phyloP scores from a whole-genome alignment of 2,797 vertebrate genomes.

The Macropodus opercularis region DNA sequence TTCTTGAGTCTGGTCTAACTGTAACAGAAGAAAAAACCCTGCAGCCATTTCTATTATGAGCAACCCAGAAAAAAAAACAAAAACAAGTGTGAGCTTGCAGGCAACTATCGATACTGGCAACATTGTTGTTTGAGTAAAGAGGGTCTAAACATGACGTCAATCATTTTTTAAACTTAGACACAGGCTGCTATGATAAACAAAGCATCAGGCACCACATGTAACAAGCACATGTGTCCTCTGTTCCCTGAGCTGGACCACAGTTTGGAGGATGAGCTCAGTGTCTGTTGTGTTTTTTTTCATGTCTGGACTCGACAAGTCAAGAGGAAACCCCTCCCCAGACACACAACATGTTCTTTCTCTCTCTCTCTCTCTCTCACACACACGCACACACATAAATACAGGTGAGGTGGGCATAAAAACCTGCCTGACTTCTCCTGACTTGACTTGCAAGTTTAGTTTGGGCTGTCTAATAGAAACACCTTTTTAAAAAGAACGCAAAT shows the following conservation, averaged over 20 bases:
- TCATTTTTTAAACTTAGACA: neutral
- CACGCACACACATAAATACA: conserved; percentile 20
- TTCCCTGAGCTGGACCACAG: conserved; percentile 33
- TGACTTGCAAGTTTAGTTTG: conserved; percentile 61
- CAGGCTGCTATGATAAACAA: neutral
- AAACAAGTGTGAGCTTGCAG: conserved; percentile 55
- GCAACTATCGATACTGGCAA: conserved; percentile 5
- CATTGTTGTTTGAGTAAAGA: conserved; percentile 10
- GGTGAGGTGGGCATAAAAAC: conserved; percentile 59
- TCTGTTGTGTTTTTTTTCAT: conserved; percentile 44
- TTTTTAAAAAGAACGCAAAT: neutral
- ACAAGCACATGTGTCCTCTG: conserved; percentile 42
- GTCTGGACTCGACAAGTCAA: conserved; percentile 63
- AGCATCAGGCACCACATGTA: neutral
- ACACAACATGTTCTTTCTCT: conserved; percentile 9
- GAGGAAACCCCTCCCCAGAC: conserved; percentile 50
- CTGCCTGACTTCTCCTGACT: conserved; percentile 68
- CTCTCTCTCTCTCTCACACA: conserved; percentile 1
- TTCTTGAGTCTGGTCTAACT: conserved; percentile 10
- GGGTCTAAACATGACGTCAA: neutral
- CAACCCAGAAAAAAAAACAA: conserved; percentile 18
- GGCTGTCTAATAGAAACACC: conserved; percentile 8
- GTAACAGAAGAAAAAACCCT: conserved; percentile 29
- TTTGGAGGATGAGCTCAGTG: conserved; percentile 57
- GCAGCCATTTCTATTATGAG: conserved; percentile 30